Conservation (phyloP, 1,140 invertebrate genomes). For the Manduca sexta region DNA sequence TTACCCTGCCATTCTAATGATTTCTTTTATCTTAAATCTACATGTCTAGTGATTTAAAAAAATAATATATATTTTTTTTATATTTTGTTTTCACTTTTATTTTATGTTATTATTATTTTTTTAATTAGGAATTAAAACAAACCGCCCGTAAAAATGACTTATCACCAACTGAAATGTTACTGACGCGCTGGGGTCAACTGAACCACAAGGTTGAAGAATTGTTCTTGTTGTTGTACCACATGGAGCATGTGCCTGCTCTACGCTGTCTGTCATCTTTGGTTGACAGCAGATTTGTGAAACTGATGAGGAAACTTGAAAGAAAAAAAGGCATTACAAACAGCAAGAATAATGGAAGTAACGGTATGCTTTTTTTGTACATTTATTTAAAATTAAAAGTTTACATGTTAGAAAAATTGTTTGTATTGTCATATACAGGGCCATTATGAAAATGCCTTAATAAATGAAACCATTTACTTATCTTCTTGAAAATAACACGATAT, state of each 20-base stretch:
- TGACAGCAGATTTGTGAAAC: slow-evolving; percentile 37
- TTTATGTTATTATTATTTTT: background rate
- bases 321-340: slow-evolving; percentile 20
- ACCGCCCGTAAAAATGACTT: slow-evolving; percentile 63
- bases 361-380: slow-evolving; percentile 1
- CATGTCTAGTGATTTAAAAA: too few relatives aligned
- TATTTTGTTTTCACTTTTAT: slow-evolving; percentile 1
- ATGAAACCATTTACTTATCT: too few relatives aligned
- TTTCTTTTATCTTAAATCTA: too few relatives aligned
- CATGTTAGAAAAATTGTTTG: too few relatives aligned
- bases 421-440: too few relatives aligned
- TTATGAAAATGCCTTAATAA: too few relatives aligned
- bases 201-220: slow-evolving; percentile 87
- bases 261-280: slow-evolving; percentile 72
- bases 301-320: slow-evolving; percentile 41
- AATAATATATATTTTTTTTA: too few relatives aligned
- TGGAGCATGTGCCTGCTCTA: slow-evolving; percentile 85
- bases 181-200: slow-evolving; percentile 83
- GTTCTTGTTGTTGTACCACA: slow-evolving; percentile 80
- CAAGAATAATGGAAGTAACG: background rate
- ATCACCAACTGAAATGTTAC: slow-evolving; percentile 83
- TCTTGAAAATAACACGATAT: too few relatives aligned
- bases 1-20: too few relatives aligned
- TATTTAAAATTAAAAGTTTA: background rate
- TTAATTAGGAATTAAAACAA: slow-evolving; percentile 63